Percentiles rank a stretch among this genome's conserved stretches.
phyloP scores from a whole-genome alignment of 2,888 invertebrate genomes.

The Aproaerema taeniolella region DNA sequence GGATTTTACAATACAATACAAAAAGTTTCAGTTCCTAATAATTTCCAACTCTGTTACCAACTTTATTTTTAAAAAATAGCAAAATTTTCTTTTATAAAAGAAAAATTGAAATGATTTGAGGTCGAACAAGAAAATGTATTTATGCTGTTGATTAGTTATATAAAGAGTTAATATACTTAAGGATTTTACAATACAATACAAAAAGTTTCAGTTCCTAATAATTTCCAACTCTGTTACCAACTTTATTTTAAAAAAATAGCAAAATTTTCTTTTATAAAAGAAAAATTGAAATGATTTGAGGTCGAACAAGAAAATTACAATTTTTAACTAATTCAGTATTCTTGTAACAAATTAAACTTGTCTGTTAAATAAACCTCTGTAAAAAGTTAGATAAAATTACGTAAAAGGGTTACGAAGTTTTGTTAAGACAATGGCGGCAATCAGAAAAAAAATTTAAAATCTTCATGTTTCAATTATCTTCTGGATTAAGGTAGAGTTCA shows the following conservation, averaged over 20 bases:
- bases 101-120: constrained; percentile 20
- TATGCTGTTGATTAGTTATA: too few relatives aligned
- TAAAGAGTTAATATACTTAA: too few relatives aligned
- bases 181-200: too few relatives aligned
- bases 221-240: too few relatives aligned
- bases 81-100: constrained; percentile 15
- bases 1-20: too few relatives aligned
- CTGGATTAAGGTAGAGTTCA: constrained; percentile 6
- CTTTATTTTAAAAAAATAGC: too few relatives aligned
- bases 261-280: constrained; percentile 15
- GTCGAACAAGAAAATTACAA: constrained; percentile 25
- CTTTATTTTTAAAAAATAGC: too few relatives aligned
- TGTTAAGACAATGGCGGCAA: constrained; percentile 37
- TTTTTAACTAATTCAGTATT: constrained; percentile 26
- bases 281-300: constrained; percentile 20
- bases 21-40: too few relatives aligned
- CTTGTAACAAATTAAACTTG: constrained; percentile 21
- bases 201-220: too few relatives aligned
- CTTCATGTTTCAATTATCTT: constrained; percentile 13
- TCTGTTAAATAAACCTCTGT: constrained; percentile 32
- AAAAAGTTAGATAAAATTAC: constrained; percentile 35
- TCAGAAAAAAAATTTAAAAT: constrained; percentile 27
- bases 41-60: too few relatives aligned
- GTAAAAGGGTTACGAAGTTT: constrained; percentile 30
- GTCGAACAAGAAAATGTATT: constrained; percentile 21